These are phyloP conservation scores for Athrips mouffetella DNA, from an alignment of 2,888 invertebrate genomes.

Conservation along the genomic window DNA sequence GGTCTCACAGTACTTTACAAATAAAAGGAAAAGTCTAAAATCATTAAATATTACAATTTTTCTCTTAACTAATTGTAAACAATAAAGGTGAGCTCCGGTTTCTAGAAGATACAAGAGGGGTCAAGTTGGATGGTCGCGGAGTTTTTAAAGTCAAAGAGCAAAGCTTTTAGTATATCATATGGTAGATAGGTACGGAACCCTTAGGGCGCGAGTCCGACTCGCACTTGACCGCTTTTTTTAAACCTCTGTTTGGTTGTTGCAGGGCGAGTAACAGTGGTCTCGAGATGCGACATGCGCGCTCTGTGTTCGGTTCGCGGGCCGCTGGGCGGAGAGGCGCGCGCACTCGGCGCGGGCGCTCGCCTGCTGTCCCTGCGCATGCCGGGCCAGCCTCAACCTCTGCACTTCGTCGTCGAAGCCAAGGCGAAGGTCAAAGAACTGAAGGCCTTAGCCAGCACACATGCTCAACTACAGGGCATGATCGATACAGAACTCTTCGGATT, in stretches of 20 bases:
- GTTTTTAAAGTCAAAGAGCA: too few relatives aligned
- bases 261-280: slow-evolving; percentile 71
- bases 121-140: too few relatives aligned
- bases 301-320: slow-evolving; percentile 91
- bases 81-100: too few relatives aligned
- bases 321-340: slow-evolving; percentile 86
- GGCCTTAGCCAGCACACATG: slow-evolving; percentile 87
- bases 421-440: slow-evolving; percentile 90
- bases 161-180: too few relatives aligned
- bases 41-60: too few relatives aligned
- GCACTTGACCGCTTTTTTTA: too few relatives aligned
- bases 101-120: too few relatives aligned
- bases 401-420: slow-evolving; percentile 85
- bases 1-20: too few relatives aligned
- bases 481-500: slow-evolving; percentile 92
- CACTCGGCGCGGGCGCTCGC: slow-evolving; percentile 80
- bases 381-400: slow-evolving; percentile 69
- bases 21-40: too few relatives aligned
- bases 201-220: too few relatives aligned
- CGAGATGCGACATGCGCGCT: slow-evolving; percentile 84
- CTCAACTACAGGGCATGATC: slow-evolving; percentile 88
- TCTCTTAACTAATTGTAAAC: too few relatives aligned
- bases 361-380: slow-evolving; percentile 82
- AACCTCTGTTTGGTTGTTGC: slow-evolving; percentile 45
- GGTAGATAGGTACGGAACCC: too few relatives aligned